A percentile compares a stretch with the other conserved stretches of the same genome.
Conservation (phyloP, 2,113 vertebrate species). For the Solea solea region DNA sequence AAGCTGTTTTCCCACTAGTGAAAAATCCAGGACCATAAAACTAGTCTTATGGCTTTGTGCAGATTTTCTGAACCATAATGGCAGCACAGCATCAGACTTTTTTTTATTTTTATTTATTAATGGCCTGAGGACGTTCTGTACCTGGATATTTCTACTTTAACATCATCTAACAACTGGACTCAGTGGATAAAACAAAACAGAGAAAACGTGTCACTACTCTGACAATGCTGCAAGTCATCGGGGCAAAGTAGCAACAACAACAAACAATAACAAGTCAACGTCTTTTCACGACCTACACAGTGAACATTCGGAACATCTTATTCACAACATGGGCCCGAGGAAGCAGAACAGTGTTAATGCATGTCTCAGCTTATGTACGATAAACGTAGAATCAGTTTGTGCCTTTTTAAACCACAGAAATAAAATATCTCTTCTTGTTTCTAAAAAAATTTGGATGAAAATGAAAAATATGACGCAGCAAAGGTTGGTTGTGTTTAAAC, state of each 20-base stretch:
- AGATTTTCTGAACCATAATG: conserved; percentile 10
- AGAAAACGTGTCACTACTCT: conserved; percentile 21
- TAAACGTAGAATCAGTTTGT: not conserved
- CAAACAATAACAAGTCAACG: not conserved
- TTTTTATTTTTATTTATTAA: not conserved
- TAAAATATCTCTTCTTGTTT: too few species aligned
- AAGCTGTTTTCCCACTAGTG: conserved; percentile 30
- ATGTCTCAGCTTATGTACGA: not conserved
- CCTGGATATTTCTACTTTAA: conserved; percentile 21
- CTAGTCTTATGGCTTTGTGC: conserved; percentile 28
- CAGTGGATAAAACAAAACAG: conserved; percentile 9
- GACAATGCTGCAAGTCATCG: conserved; percentile 56
- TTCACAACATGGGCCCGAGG: conserved; percentile 38
- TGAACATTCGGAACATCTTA: conserved; percentile 32
- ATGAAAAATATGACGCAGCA: too few species aligned
- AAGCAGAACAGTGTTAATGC: not conserved
- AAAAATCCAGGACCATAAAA: conserved; percentile 16
- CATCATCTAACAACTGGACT: conserved; percentile 4
- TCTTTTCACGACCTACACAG: conserved; percentile 46
- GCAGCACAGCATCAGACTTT: not conserved
- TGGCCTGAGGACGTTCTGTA: conserved; percentile 33
- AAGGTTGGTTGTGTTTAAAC: too few species aligned
- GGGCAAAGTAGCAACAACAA: conserved; percentile 37
- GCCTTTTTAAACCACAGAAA: not conserved
- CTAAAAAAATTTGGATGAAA: too few species aligned